A percentile compares a stretch with the other conserved stretches of the same genome.
These are phyloP conservation scores for Idaea dimidiata DNA, from an alignment of 2,888 invertebrate species.

Conservation along the genomic window DNA sequence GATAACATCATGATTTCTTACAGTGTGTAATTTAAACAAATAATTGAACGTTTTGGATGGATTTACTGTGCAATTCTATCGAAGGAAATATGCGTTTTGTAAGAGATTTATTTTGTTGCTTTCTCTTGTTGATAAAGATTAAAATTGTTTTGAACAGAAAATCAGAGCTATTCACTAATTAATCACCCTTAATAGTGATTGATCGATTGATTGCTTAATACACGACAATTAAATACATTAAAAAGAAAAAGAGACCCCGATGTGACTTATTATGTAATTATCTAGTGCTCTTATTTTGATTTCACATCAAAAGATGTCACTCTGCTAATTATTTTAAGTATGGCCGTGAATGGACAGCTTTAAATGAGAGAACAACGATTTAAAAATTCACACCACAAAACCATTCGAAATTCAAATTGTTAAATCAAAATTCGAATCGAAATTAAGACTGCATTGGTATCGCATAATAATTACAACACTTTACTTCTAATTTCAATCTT, in stretches of 20 bases:
- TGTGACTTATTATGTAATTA: neutral
- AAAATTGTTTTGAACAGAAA: neutral
- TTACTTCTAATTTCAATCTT: slow-evolving; percentile 34
- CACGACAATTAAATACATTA: no score
- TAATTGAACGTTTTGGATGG: neutral
- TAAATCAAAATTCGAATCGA: slow-evolving; percentile 43
- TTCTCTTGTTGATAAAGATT: neutral
- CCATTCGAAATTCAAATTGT: slow-evolving; percentile 57
- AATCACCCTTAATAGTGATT: neutral
- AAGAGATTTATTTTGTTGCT: neutral
- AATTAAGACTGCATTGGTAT: slow-evolving; percentile 40
- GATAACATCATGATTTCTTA: neutral
- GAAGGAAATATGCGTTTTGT: neutral
- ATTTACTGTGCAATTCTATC: neutral
- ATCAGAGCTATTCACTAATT: neutral
- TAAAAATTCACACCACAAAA: slow-evolving; percentile 36
- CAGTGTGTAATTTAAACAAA: neutral
- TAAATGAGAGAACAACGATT: slow-evolving; percentile 24
- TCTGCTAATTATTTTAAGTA: neutral
- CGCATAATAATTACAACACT: slow-evolving; percentile 43
- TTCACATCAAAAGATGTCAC: neutral
- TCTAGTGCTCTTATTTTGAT: neutral
- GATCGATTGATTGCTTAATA: no score
- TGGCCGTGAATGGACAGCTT: neutral
- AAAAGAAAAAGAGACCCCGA: no score